Evolutionary conservation across 2,113 vertebrate species (phyloP).

Genomic region (Hippocampus abdominalis): DNA sequence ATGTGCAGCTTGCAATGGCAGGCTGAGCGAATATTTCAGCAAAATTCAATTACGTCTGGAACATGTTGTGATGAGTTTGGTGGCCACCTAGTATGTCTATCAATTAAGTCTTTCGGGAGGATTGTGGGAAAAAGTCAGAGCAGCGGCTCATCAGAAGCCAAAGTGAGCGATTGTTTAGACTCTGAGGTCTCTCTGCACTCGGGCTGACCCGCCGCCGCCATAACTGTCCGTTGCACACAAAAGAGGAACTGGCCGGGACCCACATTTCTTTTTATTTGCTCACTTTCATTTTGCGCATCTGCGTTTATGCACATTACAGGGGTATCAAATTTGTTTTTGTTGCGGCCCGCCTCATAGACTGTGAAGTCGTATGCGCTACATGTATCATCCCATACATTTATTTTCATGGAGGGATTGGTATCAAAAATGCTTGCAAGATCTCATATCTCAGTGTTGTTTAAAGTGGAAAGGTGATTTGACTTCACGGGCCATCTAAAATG

Average conservation of each 20-base stretch:
- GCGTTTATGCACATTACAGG: constrained; percentile 15
- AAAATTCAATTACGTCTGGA: constrained; percentile 47
- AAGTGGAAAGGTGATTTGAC: no score
- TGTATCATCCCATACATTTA: no score
- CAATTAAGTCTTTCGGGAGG: constrained; percentile 47
- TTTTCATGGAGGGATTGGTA: no score
- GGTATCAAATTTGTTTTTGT: no score
- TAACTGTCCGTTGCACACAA: constrained; percentile 46
- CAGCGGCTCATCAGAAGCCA: constrained; percentile 62
- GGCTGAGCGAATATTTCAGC: constrained; percentile 24
- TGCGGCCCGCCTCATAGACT: no score
- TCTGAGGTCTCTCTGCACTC: constrained; percentile 67
- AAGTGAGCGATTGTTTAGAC: constrained; percentile 69
- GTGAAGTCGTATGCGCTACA: no score
- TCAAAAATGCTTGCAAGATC: no score
- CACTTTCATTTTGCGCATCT: constrained; percentile 38
- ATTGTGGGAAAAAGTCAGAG: constrained; percentile 56
- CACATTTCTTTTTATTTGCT: constrained; percentile 19
- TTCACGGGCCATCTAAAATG: no score
- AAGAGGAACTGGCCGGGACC: constrained; percentile 49
- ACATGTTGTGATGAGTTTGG: constrained; percentile 45
- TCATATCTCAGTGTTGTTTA: no score
- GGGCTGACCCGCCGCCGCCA: constrained; percentile 62
- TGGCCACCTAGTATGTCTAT: constrained; percentile 53
- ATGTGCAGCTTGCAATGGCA: constrained; percentile 19